Evolutionary conservation across 2,888 invertebrate species (phyloP).

Genomic region (Chrysodeixis includens): DNA sequence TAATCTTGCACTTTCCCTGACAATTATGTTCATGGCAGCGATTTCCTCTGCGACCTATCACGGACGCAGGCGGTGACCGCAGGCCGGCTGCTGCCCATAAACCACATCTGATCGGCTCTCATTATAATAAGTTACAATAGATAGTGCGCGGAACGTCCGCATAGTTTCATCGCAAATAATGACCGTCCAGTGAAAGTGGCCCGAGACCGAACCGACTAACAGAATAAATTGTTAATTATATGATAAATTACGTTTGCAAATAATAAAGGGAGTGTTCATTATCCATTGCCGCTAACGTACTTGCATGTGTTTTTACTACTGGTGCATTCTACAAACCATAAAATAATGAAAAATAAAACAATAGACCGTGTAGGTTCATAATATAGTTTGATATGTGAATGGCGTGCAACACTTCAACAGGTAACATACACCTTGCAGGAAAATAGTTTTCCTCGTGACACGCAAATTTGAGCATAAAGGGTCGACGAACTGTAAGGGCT

Average conservation of each 20-base stretch:
- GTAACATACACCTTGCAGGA: conserved; percentile 21
- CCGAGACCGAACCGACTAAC: conserved; percentile 41
- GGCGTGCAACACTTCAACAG: conserved; percentile 14
- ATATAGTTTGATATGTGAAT: conserved; percentile 4
- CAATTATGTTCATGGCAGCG: conserved; percentile 25
- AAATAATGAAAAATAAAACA: neutral
- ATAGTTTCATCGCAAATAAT: conserved; percentile 48
- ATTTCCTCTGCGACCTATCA: conserved; percentile 35
- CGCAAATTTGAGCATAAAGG: conserved; percentile 19
- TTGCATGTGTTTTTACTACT: neutral
- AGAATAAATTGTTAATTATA: conserved; percentile 40
- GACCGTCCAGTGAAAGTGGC: conserved; percentile 55
- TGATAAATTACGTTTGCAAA: conserved; percentile 31
- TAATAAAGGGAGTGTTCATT: conserved; percentile 26
- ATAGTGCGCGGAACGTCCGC: conserved; percentile 33
- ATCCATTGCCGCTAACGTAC: neutral
- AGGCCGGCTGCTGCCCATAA: conserved; percentile 29
- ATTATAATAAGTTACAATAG: conserved; percentile 34
- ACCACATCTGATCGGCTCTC: conserved; percentile 15
- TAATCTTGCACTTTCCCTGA: conserved; percentile 39
- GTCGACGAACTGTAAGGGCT: conserved; percentile 32
- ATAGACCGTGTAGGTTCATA: neutral
- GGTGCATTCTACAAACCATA: neutral
- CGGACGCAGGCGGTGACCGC: conserved; percentile 35
- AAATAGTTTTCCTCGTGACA: conserved; percentile 12